Evolutionary conservation across 2,888 invertebrate genomes (phyloP).

Genomic region (Dynastes tityus): DNA sequence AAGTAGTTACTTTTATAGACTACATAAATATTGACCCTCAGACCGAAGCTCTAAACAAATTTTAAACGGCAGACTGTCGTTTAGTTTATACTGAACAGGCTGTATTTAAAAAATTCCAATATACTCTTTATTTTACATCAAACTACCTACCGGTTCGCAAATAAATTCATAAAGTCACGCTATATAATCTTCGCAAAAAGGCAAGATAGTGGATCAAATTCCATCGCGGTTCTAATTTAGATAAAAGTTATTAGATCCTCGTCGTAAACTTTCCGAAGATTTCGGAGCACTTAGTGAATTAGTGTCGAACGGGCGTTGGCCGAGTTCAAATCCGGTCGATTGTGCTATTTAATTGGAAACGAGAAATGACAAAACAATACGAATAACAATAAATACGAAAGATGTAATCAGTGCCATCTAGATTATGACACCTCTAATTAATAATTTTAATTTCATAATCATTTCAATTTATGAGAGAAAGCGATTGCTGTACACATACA

Average conservation of each 20-base stretch:
- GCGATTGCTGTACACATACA: no score
- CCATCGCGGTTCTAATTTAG: constrained; percentile 2
- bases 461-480: no score
- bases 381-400: neutral
- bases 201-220: neutral
- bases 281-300: constrained; percentile 24
- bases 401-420: constrained; percentile 14
- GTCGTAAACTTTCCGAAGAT: neutral
- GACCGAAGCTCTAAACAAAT: no score
- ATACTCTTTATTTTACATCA: no score
- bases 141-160: no score
- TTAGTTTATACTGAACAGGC: no score
- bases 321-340: neutral
- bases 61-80: no score
- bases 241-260: neutral
- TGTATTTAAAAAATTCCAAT: no score
- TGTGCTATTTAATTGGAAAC: constrained; percentile 4
- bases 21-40: no score
- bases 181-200: neutral
- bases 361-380: constrained; percentile 13
- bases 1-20: no score
- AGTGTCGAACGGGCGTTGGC: neutral
- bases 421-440: neutral
- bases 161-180: neutral
- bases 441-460: neutral